Conservation (phyloP, 1,140 invertebrate genomes). For the Drosophila azteca region DNA sequence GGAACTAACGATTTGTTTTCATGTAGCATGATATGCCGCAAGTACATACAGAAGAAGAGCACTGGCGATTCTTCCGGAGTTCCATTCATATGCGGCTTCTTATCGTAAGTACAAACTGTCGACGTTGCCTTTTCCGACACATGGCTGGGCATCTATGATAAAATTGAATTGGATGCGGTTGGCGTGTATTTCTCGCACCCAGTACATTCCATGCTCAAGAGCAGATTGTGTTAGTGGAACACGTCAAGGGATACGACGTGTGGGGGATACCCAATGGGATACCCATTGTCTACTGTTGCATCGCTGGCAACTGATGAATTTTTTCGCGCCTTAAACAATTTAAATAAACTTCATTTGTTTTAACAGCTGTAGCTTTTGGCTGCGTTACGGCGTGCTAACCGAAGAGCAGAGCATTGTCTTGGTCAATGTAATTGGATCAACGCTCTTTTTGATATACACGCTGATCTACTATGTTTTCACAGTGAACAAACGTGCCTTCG, state of each 20-base stretch:
- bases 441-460: slow-evolving; percentile 87
- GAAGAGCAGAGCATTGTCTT: slow-evolving; percentile 86
- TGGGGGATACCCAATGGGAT: too few species aligned
- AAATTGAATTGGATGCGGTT: slow-evolving; percentile 30
- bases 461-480: slow-evolving; percentile 86
- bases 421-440: slow-evolving; percentile 87
- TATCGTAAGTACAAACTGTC: slow-evolving; percentile 87
- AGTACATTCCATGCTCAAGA: not conserved
- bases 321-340: not conserved
- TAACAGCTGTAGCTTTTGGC: slow-evolving; percentile 85
- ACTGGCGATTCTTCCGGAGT: slow-evolving; percentile 87
- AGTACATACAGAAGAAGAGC: slow-evolving; percentile 82
- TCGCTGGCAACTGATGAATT: slow-evolving; percentile 19
- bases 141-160: slow-evolving; percentile 10
- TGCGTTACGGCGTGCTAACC: slow-evolving; percentile 88
- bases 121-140: slow-evolving; percentile 43
- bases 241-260: slow-evolving; percentile 1
- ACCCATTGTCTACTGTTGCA: slow-evolving; percentile 14
- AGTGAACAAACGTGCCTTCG: slow-evolving; percentile 73
- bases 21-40: slow-evolving; percentile 75
- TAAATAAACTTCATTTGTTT: slow-evolving; percentile 33
- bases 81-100: slow-evolving; percentile 90
- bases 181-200: not conserved
- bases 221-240: too few species aligned
- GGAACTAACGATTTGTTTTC: slow-evolving; percentile 1